Evolutionary conservation across 2,113 vertebrate genomes (phyloP), one percentile per base, ranked within the genome.

Genomic region (Elephas maximus): DNA sequence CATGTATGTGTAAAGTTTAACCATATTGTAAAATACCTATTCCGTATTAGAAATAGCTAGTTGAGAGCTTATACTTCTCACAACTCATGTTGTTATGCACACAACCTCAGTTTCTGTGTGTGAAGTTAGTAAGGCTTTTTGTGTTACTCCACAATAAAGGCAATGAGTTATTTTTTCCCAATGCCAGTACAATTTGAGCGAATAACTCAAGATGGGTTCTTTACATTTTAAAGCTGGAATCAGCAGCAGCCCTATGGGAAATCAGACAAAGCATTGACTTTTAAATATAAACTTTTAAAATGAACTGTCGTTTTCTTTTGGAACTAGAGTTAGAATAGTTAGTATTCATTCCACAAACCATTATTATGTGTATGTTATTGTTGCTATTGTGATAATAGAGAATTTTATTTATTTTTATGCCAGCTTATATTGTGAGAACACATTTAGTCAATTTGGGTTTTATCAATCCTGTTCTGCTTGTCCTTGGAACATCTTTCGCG

Each of bases 331-430:
- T 99, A 98, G 98, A 98, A 94, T 98, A 98, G 98, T 98, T 98
- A 97, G 92, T 98, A 97, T 97, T 97, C 98, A 98, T 98, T 98
- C 98, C 98, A 98, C 90, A 93, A 98, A 96, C 98, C 98, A 98
- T 99, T 98, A 98, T 98, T 98, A 97, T 98, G 98, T 99, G 98
- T 98, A 98, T 98, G 98, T 99, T 98, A 98, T 98, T 98, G 98
- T 99, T 98, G 98, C 98, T 98, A 92, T 98, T 98, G 99, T 99
- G 99, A 98, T 98, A 98, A 98, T 98, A 98, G 99, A 99, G 98
- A 98, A 97, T 98, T 98, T 98, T 99, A 99, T 99, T 99, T 99
- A 99, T 99, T 99, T 99, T 99, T 98, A 99, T 99, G 98, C 99
- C 98, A 98, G 98, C 98, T 98, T 98, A 98, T 98, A 98, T 98